Percentiles rank a stretch among this genome's conserved stretches.
Conservation (phyloP, 2,797 vertebrate genomes). For the Setipinna tenuifilis region DNA sequence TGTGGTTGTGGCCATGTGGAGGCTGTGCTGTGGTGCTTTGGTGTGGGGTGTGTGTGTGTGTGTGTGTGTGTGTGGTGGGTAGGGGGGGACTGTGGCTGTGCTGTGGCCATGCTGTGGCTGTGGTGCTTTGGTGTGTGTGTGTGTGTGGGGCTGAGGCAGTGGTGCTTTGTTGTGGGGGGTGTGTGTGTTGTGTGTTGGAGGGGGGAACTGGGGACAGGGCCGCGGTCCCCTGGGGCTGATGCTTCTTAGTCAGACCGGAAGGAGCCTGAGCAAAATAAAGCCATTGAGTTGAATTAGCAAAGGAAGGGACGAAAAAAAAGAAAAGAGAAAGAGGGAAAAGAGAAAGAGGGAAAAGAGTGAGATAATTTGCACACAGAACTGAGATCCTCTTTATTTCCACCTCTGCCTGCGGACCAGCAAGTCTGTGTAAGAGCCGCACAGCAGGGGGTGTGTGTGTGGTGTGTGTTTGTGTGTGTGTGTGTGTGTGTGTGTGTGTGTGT, state of each 20-base stretch:
- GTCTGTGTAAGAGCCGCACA: background rate
- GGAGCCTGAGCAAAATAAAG: slow-evolving; percentile 23
- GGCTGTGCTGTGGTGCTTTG: too few relatives aligned
- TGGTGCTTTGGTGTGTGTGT: too few relatives aligned
- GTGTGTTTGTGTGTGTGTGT: too few relatives aligned
- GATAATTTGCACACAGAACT: background rate
- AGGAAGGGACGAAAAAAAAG: too few relatives aligned
- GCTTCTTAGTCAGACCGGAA: slow-evolving; percentile 28
- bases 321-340: too few relatives aligned
- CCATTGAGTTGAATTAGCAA: slow-evolving; percentile 23
- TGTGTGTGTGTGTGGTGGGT: too few relatives aligned
- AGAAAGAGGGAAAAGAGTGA: background rate
- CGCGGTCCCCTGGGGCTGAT: slow-evolving; percentile 37
- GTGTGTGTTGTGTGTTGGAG: too few relatives aligned
- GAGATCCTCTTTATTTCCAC: background rate
- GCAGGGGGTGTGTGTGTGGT: too few relatives aligned
- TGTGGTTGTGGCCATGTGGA: too few relatives aligned
- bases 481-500: too few relatives aligned
- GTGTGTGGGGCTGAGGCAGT: too few relatives aligned
- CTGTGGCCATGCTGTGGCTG: background rate
- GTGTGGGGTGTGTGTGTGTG: too few relatives aligned
- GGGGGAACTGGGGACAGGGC: slow-evolving; percentile 34
- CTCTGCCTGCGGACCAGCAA: background rate
- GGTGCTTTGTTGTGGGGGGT: background rate
- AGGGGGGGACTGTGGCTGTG: background rate